Evolutionary conservation across 2,888 invertebrate genomes (phyloP).

Genomic region (Cyrtodaria siliqua): DNA sequence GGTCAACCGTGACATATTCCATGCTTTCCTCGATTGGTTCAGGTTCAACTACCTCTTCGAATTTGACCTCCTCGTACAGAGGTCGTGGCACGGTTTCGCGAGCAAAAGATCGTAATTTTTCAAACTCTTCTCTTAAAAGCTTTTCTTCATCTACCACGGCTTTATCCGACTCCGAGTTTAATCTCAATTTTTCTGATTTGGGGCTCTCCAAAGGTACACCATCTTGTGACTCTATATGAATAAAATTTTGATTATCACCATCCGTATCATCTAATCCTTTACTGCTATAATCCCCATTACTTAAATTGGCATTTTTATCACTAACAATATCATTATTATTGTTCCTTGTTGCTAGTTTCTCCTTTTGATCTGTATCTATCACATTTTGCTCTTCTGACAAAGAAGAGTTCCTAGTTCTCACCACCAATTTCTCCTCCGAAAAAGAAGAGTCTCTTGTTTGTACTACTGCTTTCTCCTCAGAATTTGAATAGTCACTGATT

Average conservation of each 20-base stretch:
- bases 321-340: conserved; percentile 32
- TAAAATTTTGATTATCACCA: conserved; percentile 6
- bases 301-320: conserved; percentile 42
- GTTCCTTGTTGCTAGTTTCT: conserved; percentile 1
- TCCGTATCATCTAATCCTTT: conserved; percentile 34
- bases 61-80: conserved; percentile 58
- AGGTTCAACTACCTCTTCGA: conserved; percentile 66
- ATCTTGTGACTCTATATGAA: conserved; percentile 10
- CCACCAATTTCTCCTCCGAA: conserved; percentile 9
- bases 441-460: background rate
- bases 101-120: conserved; percentile 75
- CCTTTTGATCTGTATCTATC: background rate
- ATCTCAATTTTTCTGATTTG: conserved; percentile 29
- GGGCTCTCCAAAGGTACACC: conserved; percentile 25
- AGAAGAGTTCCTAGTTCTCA: conserved; percentile 48
- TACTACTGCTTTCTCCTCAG: conserved; percentile 5
- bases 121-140: conserved; percentile 69
- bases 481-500: conserved; percentile 13
- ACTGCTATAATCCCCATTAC: conserved; percentile 12
- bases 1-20: conserved; percentile 63
- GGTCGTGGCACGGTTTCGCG: conserved; percentile 67
- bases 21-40: conserved; percentile 70
- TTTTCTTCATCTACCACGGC: conserved; percentile 52
- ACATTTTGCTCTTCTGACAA: conserved; percentile 31
- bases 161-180: too few species aligned